Base-by-base conservation (phyloP, 2,888 invertebrate genomes). In the Esperia sulphurella region DNA sequence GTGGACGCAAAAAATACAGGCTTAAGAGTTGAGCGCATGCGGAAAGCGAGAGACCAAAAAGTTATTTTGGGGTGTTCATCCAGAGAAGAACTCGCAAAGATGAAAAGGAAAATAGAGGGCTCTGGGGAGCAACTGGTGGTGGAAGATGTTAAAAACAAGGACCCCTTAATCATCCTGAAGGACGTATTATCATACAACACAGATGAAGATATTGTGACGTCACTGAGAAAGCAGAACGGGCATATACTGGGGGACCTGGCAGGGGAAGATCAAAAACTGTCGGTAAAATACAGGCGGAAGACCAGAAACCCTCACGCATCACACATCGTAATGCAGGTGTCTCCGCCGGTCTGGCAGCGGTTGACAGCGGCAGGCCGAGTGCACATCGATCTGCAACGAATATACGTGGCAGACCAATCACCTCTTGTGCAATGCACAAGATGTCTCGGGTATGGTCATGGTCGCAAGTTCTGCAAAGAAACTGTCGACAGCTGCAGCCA, bases 381-480 rank as follows among this genome's bases (percentile, higher is more conserved):
- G 9, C 41, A 46, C 8, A 14, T 46, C 0, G 45, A 46, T 21
- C 10, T 46, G 7, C 41, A 41, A n/a, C 29, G 39, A 30, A 39
- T 45, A 6, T 21, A 1, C 12, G 41, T 41, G 0, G 40, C n/a
- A 21, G 50, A 50, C 41, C 43, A 50, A 40, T 28, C 38, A 1
- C 50, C 43, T 0, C 43, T 48, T 0, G 21, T 46, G 3, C 51
- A 46, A 9, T 45, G 48, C 39, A 39, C 48, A 4, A 35, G 41
- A 8, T 45, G 46, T 9, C n/a, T 44, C 8, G 42, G 35, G 12
- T 46, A 44, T 12, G 50, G 50, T 0, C 50, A 50, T 14, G 46
- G 46, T 1, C 33, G 30, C 5, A 44, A 14, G 21, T 33, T 13
- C 9, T 50, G 50, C 28, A 29, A 12, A 9, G 42, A 50, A 6